Conservation (phyloP, 2,888 invertebrate species). For the Brachypalpus laphriformis region DNA sequence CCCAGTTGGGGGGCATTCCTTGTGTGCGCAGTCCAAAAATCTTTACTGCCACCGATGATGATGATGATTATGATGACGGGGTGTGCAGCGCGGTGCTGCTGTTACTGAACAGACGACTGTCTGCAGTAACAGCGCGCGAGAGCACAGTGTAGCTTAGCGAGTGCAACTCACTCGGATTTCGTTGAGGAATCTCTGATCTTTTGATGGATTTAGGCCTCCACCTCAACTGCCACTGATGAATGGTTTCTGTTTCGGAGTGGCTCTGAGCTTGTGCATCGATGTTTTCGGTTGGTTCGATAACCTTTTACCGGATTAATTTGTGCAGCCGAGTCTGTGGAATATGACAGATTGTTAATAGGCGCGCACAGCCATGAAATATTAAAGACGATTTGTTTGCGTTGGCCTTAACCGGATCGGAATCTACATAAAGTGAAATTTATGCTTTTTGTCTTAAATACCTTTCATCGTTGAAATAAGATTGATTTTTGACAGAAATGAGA, state of each 20-base stretch:
- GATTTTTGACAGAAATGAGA: conserved; percentile 48
- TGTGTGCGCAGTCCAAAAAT: conserved; percentile 62
- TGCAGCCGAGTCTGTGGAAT: conserved; percentile 57
- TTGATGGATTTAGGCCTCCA: conserved; percentile 82
- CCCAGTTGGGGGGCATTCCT: conserved; percentile 72
- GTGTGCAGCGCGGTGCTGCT: conserved; percentile 29
- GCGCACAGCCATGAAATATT: conserved; percentile 59
- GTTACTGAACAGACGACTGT: conserved; percentile 64
- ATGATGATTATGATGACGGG: conserved; percentile 25
- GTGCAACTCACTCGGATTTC: conserved; percentile 48
- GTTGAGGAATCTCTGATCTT: conserved; percentile 74
- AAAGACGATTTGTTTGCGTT: conserved; percentile 62
- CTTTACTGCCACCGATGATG: conserved; percentile 57
- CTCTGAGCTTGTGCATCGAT: conserved; percentile 52
- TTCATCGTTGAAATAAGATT: conserved; percentile 67
- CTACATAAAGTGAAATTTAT: conserved; percentile 69
- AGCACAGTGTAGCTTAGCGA: conserved; percentile 15
- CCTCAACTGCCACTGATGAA: conserved; percentile 83
- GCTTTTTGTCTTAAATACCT: conserved; percentile 65
- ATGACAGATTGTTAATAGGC: conserved; percentile 74
- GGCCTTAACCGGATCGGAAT: conserved; percentile 64
- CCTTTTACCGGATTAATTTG: conserved; percentile 71
- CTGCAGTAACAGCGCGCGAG: conserved; percentile 68
- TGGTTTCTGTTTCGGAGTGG: conserved; percentile 79
- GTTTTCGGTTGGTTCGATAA: conserved; percentile 70